Base-by-base conservation (phyloP, 2,797 vertebrate genomes). In the Gambusia yucatana region DNA sequence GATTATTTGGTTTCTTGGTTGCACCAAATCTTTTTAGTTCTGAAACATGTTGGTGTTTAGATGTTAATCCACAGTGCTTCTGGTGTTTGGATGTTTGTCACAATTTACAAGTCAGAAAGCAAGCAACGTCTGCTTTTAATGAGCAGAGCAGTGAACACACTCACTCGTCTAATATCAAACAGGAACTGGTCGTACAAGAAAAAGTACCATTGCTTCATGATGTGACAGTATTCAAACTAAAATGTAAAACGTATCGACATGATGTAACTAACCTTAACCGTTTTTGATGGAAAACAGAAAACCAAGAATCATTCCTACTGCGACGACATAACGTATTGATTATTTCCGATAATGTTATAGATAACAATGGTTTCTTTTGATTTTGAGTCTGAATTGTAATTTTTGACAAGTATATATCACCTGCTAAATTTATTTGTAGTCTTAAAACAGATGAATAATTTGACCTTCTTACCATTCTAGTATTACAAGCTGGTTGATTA, bases 1-100 rank as follows among this genome's bases (percentile, higher is more conserved):
- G 82, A 82, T 87, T 33, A 73, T 73, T 77, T 84, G 83, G 78
- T 52, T 47, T 80, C 82, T 72, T 36, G 1, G 80, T 81, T 52
- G 80, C 50, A 9, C 77, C 33, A 63, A 76, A 77, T 86, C 86
- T 84, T 75, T 50, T 46, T 47, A 25, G 76, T 44, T 41, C 80
- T 82, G n/a, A 80, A 86, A 86, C 25, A 75, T 30, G 72, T 30
- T 74, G 47, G 39, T 20, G 20, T 69, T 47, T 76, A 41, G 71
- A 73, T 77, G 73, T 82, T 43, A 61, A 44, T 70, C 22, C 47
- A 70, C 36, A 39, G 52, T 73, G 72, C 52, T 61, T 82, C 67
- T 82, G 76, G 76, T 73, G 63, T 16, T 74, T 72, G 50, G 25
- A 80, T 77, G 71, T 72, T 84, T 2, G 36, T 77, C 28, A n/a